A percentile compares a stretch with the other conserved stretches of the same genome.
Evolutionary conservation across 2,113 vertebrate species (phyloP).

Genomic region (Gnathonemus longibarbis): DNA sequence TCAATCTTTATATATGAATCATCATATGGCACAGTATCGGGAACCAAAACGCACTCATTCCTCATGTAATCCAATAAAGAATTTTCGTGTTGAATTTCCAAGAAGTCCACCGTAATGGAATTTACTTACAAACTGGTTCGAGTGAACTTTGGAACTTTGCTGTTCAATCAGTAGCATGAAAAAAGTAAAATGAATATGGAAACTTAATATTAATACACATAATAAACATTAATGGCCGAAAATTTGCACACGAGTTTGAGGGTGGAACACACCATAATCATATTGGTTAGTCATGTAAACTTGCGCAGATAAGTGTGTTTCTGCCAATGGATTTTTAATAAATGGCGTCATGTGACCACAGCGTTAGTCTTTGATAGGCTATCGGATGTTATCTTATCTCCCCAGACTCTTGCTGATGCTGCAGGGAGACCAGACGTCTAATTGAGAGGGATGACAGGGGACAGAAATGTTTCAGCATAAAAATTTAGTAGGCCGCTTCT

Average conservation of each 20-base stretch:
- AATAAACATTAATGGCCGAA: not conserved
- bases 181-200: not conserved
- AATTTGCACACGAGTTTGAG: not conserved
- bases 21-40: not conserved
- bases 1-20: not conserved
- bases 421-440: slow-evolving; percentile 50
- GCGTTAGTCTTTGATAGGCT: slow-evolving; percentile 50
- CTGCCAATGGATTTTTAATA: slow-evolving; percentile 60
- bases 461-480: slow-evolving; percentile 45
- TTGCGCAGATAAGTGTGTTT: slow-evolving; percentile 26
- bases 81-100: not conserved
- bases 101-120: not conserved
- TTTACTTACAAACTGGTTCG: not conserved
- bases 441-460: slow-evolving; percentile 52
- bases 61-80: not conserved
- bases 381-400: slow-evolving; percentile 52
- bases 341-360: slow-evolving; percentile 57
- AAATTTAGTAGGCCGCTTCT: slow-evolving; percentile 42
- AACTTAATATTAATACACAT: not conserved
- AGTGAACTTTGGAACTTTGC: not conserved
- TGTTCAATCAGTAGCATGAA: not conserved
- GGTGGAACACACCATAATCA: not conserved
- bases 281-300: not conserved
- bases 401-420: slow-evolving; percentile 42
- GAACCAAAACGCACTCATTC: not conserved